Evolutionary conservation across 2,797 vertebrate species (phyloP), one percentile per base, ranked within the genome.

Genomic region (Myotis findleyi): DNA sequence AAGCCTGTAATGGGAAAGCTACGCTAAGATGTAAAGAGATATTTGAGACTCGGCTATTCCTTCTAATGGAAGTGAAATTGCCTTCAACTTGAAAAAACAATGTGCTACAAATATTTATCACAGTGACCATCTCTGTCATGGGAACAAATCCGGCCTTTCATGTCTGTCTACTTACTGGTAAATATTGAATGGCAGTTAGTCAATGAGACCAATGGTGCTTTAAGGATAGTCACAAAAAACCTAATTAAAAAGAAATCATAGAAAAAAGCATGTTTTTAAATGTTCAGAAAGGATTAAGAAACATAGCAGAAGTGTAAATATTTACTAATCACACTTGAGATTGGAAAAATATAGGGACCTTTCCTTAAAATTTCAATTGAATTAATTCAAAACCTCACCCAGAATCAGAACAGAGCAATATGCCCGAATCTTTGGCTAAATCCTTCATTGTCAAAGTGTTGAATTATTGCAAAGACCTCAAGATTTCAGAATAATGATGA

Each of bases 401-500:
- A 51, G 76, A 95, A 69, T 93, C 91, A 95, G 93, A 96, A 53
- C 68, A 94, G 87, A 94, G 95, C 84, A 91, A 95, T 94, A 95
- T 79, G 62, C 91, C 95, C 87, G 80, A 92, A 91, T 91, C 95
- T 91, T 95, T 59, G 87, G 95, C 87, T 94, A 96, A 96, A 97
- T 97, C 91, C 81, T 97, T 97, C 96, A 95, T 97, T 97, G 97
- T 97, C 95, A 97, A 82, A 95, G 66, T 89, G 72, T 69, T 97
- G 93, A 97, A 93, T 97, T 97, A 97, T 95, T 97, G 87, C 89
- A 75, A 93, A 91, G 91, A 90, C 93, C 96, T 95, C 89, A 95
- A 87, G 84, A 94, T 95, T 95, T 97, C 93, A 85, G 96, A 97
- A 97, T 97, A 97, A 96, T 93, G 91, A 96, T 96, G 96, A 96